Conservation (phyloP, 2,888 invertebrate genomes). For the Platycheirus albimanus region DNA sequence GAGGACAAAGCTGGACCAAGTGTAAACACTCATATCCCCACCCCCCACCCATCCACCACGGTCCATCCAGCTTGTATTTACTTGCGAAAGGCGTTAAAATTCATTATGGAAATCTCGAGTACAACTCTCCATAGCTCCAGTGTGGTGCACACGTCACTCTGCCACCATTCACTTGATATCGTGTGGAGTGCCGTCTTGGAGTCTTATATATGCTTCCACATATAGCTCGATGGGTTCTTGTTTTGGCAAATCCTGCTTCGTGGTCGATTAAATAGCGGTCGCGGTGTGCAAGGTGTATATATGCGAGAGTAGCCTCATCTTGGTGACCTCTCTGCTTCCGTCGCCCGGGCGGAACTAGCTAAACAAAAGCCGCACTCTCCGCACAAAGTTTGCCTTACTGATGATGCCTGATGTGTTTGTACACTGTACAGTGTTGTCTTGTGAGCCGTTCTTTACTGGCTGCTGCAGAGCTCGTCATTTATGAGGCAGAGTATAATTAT, state of each 20-base stretch:
- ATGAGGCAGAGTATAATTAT: conserved; percentile 68
- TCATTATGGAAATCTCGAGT: conserved; percentile 71
- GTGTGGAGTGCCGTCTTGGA: conserved; percentile 2
- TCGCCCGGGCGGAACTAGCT: conserved; percentile 62
- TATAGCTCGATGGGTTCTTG: conserved; percentile 60
- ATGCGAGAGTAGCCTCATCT: conserved; percentile 59
- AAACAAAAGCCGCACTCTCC: conserved; percentile 50
- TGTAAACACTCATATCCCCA: conserved; percentile 72
- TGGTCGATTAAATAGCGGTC: conserved; percentile 53
- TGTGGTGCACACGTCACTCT: conserved; percentile 38
- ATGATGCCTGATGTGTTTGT: too few species aligned
- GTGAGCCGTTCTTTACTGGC: neutral
- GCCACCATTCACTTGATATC: conserved; percentile 65
- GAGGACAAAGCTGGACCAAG: conserved; percentile 47
- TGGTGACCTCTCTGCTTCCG: conserved; percentile 62
- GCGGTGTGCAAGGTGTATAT: conserved; percentile 1
- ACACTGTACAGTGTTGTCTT: neutral
- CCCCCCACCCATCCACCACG: too few species aligned
- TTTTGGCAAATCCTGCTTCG: conserved; percentile 69
- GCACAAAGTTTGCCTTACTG: conserved; percentile 19
- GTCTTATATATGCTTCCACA: conserved; percentile 15
- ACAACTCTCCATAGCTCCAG: conserved; percentile 31
- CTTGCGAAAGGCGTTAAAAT: conserved; percentile 74
- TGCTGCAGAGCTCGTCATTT: conserved; percentile 57
- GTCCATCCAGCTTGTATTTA: conserved; percentile 43